A percentile compares a stretch with the other conserved stretches of the same genome.
Evolutionary conservation across 2,888 invertebrate genomes (phyloP).

Genomic region (Charanyca ferruginea): DNA sequence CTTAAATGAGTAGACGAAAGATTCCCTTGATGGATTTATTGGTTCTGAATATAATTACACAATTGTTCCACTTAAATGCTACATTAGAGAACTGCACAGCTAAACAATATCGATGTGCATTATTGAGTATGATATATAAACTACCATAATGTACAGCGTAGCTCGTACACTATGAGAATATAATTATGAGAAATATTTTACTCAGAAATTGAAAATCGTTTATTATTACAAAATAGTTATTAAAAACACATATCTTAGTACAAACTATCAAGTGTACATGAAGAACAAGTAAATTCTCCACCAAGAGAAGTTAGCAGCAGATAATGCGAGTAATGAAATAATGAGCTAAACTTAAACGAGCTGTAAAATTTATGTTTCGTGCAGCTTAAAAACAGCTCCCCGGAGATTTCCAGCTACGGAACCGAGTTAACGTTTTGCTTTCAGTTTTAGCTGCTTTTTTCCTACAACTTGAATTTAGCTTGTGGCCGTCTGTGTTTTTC

Average conservation of each 20-base stretch:
- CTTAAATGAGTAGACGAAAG: too few species aligned
- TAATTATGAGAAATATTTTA: too few species aligned
- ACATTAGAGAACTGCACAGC: too few species aligned
- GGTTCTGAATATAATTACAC: too few species aligned
- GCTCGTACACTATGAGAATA: too few species aligned
- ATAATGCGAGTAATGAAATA: slow-evolving; percentile 87
- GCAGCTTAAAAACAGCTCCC: slow-evolving; percentile 88
- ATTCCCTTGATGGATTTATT: too few species aligned
- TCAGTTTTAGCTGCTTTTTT: slow-evolving; percentile 79
- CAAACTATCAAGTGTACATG: slow-evolving; percentile 19
- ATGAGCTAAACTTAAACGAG: slow-evolving; percentile 89
- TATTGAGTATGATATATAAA: too few species aligned
- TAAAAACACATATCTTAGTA: slow-evolving; percentile 8
- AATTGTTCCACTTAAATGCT: too few species aligned
- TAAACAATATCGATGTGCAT: too few species aligned
- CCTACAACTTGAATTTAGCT: slow-evolving; percentile 79
- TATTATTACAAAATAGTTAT: slow-evolving; percentile 26
- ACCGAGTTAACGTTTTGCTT: slow-evolving; percentile 85
- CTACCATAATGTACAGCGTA: too few species aligned
- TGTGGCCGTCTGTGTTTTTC: slow-evolving; percentile 78
- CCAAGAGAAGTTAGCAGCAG: slow-evolving; percentile 70
- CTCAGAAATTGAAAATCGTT: background rate
- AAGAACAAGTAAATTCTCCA: slow-evolving; percentile 54
- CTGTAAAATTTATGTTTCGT: slow-evolving; percentile 89
- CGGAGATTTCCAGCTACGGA: slow-evolving; percentile 82